Conservation (phyloP, 1,140 invertebrate species). For the Hyphantria cunea region DNA sequence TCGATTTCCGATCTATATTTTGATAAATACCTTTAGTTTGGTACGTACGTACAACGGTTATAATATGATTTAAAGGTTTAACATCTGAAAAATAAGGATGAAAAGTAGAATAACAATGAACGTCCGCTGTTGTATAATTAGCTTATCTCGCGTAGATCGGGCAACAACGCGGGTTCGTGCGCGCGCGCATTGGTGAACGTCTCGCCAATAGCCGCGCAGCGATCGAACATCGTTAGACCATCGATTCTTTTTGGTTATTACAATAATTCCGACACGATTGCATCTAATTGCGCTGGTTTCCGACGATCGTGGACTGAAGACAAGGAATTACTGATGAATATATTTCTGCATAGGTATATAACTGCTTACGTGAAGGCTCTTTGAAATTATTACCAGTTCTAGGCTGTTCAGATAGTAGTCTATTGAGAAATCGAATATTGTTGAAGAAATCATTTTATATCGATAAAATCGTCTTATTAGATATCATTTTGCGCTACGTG, state of each 20-base stretch:
- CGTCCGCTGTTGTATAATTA: constrained; percentile 68
- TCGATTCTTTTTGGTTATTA: constrained; percentile 80
- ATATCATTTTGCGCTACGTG: constrained; percentile 64
- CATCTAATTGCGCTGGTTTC: constrained; percentile 74
- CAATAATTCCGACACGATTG: constrained; percentile 78
- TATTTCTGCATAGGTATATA: constrained; percentile 36
- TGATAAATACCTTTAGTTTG: constrained; percentile 48
- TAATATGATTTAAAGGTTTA: constrained; percentile 49
- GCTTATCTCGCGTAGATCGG: constrained; percentile 71
- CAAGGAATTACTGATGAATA: constrained; percentile 49
- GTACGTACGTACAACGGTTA: constrained; percentile 41
- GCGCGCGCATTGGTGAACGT: constrained; percentile 70
- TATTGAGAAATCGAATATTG: constrained; percentile 66
- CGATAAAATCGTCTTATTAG: constrained; percentile 59
- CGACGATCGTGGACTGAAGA: constrained; percentile 56
- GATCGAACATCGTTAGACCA: constrained; percentile 63
- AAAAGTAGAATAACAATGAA: constrained; percentile 62
- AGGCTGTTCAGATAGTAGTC: constrained; percentile 21
- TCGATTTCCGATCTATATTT: constrained; percentile 39
- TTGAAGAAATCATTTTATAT: constrained; percentile 65
- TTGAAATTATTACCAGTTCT: constrained; percentile 51
- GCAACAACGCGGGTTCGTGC: constrained; percentile 57
- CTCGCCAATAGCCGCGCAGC: constrained; percentile 62
- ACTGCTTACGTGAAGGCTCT: constrained; percentile 43
- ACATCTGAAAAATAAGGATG: constrained; percentile 69